Conservation (phyloP, 1,140 invertebrate species). For the Spodoptera litura region DNA sequence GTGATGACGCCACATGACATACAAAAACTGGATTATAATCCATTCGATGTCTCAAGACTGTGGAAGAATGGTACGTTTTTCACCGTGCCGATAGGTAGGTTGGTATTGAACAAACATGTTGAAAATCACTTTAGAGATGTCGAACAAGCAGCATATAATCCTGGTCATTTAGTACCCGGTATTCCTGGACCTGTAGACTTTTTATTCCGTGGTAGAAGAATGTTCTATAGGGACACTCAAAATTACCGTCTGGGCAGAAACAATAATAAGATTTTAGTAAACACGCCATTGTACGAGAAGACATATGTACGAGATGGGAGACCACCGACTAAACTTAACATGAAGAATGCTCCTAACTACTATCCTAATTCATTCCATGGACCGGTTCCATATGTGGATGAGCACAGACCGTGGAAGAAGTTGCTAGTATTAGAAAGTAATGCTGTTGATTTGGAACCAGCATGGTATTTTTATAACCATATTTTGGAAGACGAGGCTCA, state of each 20-base stretch:
- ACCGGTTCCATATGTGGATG: constrained; percentile 86
- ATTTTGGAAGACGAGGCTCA: constrained; percentile 89
- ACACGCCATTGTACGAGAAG: constrained; percentile 91
- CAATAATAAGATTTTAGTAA: constrained; percentile 94
- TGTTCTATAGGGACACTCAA: constrained; percentile 95
- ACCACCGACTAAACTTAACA: constrained; percentile 87
- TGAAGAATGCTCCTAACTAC: constrained; percentile 95
- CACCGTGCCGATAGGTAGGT: constrained; percentile 92
- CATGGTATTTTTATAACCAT: constrained; percentile 91
- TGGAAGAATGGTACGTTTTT: constrained; percentile 95
- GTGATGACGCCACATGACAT: constrained; percentile 85
- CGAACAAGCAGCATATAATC: constrained; percentile 95
- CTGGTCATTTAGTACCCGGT: constrained; percentile 94
- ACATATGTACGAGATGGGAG: constrained; percentile 95
- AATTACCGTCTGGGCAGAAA: constrained; percentile 94
- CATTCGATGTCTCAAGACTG: constrained; percentile 90
- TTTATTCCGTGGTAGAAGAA: constrained; percentile 94
- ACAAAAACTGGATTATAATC: constrained; percentile 85
- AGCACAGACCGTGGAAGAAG: constrained; percentile 71
- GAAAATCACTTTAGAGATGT: constrained; percentile 94
- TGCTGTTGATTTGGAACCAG: constrained; percentile 93
- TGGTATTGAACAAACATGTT: constrained; percentile 93
- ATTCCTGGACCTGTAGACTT: constrained; percentile 94
- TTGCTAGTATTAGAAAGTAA: constrained; percentile 78
- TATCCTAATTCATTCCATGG: constrained; percentile 96